These are phyloP conservation scores for Melanotaenia parkinsoni DNA, from an alignment of 2,797 vertebrate species.

Conservation along the genomic window DNA sequence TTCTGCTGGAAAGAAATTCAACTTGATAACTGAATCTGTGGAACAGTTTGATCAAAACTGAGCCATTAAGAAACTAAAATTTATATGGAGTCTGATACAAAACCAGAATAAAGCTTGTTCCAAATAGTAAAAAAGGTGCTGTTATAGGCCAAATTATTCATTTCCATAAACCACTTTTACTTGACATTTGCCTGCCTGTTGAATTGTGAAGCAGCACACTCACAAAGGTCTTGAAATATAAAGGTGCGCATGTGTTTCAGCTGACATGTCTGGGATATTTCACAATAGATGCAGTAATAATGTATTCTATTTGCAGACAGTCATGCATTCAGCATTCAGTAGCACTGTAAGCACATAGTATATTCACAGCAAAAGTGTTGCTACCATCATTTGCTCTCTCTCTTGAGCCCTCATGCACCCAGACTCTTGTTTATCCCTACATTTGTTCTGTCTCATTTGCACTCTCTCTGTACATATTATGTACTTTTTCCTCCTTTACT, in stretches of 20 bases:
- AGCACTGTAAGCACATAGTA: background rate
- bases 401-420: constrained; percentile 16
- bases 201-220: constrained; percentile 19
- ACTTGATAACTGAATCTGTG: background rate
- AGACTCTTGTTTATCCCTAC: constrained; percentile 30
- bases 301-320: constrained; percentile 32
- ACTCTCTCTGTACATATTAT: constrained; percentile 1
- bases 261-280: constrained; percentile 42
- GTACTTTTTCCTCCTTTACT: constrained; percentile 7
- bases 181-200: constrained; percentile 39
- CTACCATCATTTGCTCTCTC: constrained; percentile 14
- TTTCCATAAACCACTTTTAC: constrained; percentile 24
- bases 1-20: constrained; percentile 2
- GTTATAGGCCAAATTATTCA: constrained; percentile 11
- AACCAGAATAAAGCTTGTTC: background rate
- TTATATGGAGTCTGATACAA: background rate
- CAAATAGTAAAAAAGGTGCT: background rate
- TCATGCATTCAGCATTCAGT: constrained; percentile 9
- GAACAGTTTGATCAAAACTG: constrained; percentile 1
- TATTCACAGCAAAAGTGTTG: constrained; percentile 8
- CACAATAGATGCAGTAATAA: constrained; percentile 37
- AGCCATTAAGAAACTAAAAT: background rate
- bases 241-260: constrained; percentile 4
- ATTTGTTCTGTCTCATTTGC: constrained; percentile 35
- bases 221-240: constrained; percentile 1